Conservation (phyloP, 1,140 invertebrate genomes). For the Polypedilum pembai region DNA sequence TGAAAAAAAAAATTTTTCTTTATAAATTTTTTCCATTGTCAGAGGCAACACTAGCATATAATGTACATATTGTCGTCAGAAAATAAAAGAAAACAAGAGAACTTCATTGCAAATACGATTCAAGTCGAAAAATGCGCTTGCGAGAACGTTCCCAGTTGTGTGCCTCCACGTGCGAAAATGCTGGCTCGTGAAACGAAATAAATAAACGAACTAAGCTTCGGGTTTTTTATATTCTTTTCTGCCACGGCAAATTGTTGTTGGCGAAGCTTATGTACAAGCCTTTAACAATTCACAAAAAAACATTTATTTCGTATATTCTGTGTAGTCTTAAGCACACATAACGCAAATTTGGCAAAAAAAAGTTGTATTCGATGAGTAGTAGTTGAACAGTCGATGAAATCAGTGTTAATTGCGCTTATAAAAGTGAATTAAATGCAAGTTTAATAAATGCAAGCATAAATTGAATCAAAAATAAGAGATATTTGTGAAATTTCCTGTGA, state of each 20-base stretch:
- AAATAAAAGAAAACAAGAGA: neutral
- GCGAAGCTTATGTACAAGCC: neutral
- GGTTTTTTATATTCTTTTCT: neutral
- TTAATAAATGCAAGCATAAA: no score
- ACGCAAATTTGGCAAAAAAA: slow-evolving; percentile 22
- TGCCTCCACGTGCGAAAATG: slow-evolving; percentile 14
- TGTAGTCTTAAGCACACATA: slow-evolving; percentile 26
- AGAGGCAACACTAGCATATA: neutral
- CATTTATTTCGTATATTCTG: slow-evolving; percentile 19
- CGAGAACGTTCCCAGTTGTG: neutral
- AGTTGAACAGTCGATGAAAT: slow-evolving; percentile 26
- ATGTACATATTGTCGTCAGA: neutral
- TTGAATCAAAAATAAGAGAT: no score
- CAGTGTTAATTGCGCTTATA: slow-evolving; percentile 23
- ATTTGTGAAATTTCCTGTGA: no score
- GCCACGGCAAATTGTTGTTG: slow-evolving; percentile 23
- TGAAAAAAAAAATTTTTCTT: no score
- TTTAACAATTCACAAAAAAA: slow-evolving; percentile 28
- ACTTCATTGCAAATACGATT: neutral
- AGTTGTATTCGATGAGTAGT: slow-evolving; percentile 13
- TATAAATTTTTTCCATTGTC: neutral
- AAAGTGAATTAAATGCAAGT: no score
- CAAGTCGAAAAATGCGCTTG: neutral
- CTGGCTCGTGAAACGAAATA: neutral
- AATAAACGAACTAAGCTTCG: neutral